Conservation (phyloP, 2,888 invertebrate genomes). For the Apotomis capreana region DNA sequence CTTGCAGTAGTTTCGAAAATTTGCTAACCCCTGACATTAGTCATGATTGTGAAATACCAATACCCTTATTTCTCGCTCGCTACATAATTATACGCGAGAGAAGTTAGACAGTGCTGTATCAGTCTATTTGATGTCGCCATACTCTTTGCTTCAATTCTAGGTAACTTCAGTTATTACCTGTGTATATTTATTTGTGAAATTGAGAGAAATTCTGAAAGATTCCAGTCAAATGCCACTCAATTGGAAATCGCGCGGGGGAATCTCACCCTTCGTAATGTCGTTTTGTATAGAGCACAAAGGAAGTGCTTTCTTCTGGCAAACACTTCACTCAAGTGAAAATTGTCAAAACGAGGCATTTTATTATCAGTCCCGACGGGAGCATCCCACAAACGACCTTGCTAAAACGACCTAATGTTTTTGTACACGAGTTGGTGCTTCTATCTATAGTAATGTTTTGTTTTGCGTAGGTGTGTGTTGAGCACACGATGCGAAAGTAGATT, state of each 20-base stretch:
- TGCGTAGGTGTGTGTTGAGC: neutral
- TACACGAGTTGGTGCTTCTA: constrained; percentile 2
- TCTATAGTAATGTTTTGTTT: constrained; percentile 16
- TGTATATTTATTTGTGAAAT: neutral
- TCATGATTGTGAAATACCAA: too few species aligned
- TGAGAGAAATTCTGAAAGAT: neutral
- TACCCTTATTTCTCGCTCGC: too few species aligned
- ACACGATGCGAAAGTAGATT: neutral
- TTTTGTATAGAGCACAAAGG: constrained; percentile 23
- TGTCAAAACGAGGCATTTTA: constrained; percentile 35
- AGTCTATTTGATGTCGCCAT: too few species aligned
- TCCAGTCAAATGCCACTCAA: neutral
- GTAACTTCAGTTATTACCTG: neutral
- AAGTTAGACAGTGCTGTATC: too few species aligned
- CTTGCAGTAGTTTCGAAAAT: too few species aligned
- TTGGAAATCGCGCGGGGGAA: constrained; percentile 15
- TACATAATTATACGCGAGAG: too few species aligned
- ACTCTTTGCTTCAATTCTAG: too few species aligned
- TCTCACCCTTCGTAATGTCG: constrained; percentile 10
- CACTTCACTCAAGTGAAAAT: constrained; percentile 37
- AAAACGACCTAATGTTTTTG: constrained; percentile 20
- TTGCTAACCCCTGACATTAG: too few species aligned
- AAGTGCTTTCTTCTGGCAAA: constrained; percentile 30
- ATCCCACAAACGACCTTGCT: constrained; percentile 12
- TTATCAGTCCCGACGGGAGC: constrained; percentile 15